A percentile compares a stretch with the other conserved stretches of the same genome.
Evolutionary conservation across 2,797 vertebrate species (phyloP).

Genomic region (Huso huso): DNA sequence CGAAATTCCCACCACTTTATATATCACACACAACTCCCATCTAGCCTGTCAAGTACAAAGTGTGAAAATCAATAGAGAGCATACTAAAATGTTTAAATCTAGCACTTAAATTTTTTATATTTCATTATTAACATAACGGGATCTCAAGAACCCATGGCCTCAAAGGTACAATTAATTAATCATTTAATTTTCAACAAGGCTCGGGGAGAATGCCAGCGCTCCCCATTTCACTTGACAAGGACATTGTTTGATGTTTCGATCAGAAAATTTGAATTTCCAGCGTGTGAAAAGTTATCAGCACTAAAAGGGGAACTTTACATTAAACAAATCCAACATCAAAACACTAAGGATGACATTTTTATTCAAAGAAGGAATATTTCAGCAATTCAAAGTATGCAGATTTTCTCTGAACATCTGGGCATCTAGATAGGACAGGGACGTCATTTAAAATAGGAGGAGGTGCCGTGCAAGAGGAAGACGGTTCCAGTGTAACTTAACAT

Average conservation of each 20-base stretch:
- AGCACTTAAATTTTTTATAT: neutral
- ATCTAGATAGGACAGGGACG: constrained; percentile 62
- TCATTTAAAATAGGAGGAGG: constrained; percentile 44
- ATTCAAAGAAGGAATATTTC: constrained; percentile 60
- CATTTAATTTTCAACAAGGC: constrained; percentile 46
- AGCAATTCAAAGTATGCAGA: constrained; percentile 56
- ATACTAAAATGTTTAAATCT: too few species aligned
- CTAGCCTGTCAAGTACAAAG: too few species aligned
- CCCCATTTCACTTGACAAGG: constrained; percentile 33
- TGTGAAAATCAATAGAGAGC: too few species aligned
- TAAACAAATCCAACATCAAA: constrained; percentile 66
- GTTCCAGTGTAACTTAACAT: constrained; percentile 54
- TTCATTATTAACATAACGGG: constrained; percentile 9
- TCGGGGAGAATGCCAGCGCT: constrained; percentile 56
- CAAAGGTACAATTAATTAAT: constrained; percentile 64
- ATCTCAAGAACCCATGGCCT: constrained; percentile 27
- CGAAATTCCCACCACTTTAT: too few species aligned
- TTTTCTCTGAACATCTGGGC: constrained; percentile 52
- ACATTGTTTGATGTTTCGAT: constrained; percentile 53
- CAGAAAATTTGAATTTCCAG: constrained; percentile 58
- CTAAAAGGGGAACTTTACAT: constrained; percentile 65
- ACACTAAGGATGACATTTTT: constrained; percentile 62
- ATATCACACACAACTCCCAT: too few species aligned
- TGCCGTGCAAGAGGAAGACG: constrained; percentile 36
- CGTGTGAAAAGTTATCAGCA: constrained; percentile 63